Percentiles rank a stretch among this genome's conserved stretches.
Conservation (phyloP, 2,113 vertebrate genomes). For the Talpa occidentalis region DNA sequence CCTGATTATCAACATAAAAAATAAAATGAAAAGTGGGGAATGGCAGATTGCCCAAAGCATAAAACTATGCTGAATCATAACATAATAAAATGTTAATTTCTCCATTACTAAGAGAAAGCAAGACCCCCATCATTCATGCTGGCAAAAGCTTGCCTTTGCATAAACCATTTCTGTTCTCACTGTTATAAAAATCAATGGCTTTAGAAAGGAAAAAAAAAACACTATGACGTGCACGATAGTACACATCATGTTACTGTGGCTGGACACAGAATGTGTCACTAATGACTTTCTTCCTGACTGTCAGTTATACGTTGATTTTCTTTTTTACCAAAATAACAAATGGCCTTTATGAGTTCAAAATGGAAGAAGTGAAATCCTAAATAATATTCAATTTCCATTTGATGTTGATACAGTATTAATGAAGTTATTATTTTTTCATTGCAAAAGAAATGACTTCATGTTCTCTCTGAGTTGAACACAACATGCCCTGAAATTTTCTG, state of each 20-base stretch:
- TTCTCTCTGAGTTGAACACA: constrained; percentile 33
- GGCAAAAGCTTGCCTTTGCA: constrained; percentile 70
- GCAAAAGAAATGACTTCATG: constrained; percentile 46
- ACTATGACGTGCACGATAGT: constrained; percentile 65
- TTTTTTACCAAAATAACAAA: constrained; percentile 70
- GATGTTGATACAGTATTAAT: constrained; percentile 66
- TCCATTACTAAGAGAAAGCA: constrained; percentile 54
- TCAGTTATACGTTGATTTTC: constrained; percentile 66
- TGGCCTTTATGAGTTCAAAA: constrained; percentile 66
- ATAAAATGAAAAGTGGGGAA: neutral
- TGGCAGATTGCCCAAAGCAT: neutral
- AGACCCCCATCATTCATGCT: constrained; percentile 44
- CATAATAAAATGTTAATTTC: constrained; percentile 66
- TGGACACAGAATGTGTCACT: constrained; percentile 78
- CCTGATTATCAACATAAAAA: constrained; percentile 57
- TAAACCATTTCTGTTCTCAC: constrained; percentile 73
- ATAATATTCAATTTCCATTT: constrained; percentile 60
- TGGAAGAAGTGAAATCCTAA: constrained; percentile 65
- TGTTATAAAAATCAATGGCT: constrained; percentile 72
- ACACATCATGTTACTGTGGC: constrained; percentile 68
- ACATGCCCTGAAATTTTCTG: neutral
- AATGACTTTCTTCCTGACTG: constrained; percentile 71
- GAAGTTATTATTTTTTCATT: constrained; percentile 64
- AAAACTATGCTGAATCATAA: constrained; percentile 33
- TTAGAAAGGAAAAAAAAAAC: constrained; percentile 70